Base-by-base conservation (phyloP, 64 coral and sea anemone species). In the Actinia equina region DNA sequence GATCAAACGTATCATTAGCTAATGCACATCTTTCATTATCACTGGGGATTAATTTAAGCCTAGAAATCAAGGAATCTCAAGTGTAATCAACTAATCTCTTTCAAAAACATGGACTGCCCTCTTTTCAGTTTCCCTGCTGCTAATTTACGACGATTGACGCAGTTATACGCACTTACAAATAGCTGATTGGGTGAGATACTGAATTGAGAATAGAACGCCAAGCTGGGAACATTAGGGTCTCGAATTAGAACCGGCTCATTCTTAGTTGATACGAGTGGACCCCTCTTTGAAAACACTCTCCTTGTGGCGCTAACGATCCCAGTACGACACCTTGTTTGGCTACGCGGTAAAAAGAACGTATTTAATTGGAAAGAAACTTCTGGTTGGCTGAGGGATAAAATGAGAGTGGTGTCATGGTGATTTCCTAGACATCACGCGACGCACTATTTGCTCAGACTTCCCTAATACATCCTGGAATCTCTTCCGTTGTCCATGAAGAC, bases 61-160 rank as follows among this genome's bases (percentile, higher is more conserved):
- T 74, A 74, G 69, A 30, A 74, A 74, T 41, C 69, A 41, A 74
- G 25, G 69, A 42, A 74, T 74, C 69, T 74, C 25, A 74, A 74
- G 69, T 74, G 69, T 41, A 74, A 74, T 74, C 27, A 25, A 41
- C 25, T 74, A 74, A 74, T 74, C 69, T 74, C 8, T 7, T 74
- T 74, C 25, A 74, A 74, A 74, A 74, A 74, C 69, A 74, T 41
- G 69, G 27, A 15, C 69, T 27, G 69, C 14, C 13, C 22, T 74
- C 30, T 37, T 37, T 41, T 74, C 3, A 8, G 1, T 74, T 30
- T 41, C 69, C 1, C 26, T 37, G 25, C 69, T 74, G 26, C 69
- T 74, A 74, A 74, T 74, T 74, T 74, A 0, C 27, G 25, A 74
- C 23, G 27, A 74, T 74, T 74, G 69, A 74, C 69, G 69, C 25